Evolutionary conservation across 2,888 invertebrate species (phyloP), one percentile per base, ranked within the genome.

Genomic region (Drosophila sordidapex): DNA sequence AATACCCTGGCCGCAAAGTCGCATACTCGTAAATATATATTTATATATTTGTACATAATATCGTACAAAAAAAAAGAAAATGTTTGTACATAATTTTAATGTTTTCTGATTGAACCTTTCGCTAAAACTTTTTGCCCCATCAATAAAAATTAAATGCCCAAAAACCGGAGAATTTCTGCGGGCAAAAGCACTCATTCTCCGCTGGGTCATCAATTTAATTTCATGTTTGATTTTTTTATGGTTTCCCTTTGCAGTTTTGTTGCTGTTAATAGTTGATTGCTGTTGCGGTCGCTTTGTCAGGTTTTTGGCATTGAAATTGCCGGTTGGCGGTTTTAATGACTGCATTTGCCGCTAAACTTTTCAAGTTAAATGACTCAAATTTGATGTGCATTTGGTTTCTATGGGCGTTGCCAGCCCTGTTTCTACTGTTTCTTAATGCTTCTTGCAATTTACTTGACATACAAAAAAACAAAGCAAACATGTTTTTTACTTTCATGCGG

Each of bases 1-100:
- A 74, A 70, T 49, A 59, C 8, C n/a, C 60, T 46, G 29, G 11
- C 46, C 25, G 7, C 18, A 51, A 51, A 51, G 18, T 51, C 27
- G 51, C 11, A 43, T 21, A 36, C 65, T 79, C 85, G 82, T 87
- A 82, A 84, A 83, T 83, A 87, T 85, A 66, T 77, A 79, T 75
- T 72, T 79, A 11, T 43, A 21, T 43, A 43, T 43, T 43, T 43
- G 40, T 21, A 21, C 43, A 43, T 21, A 43, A 79, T 79, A 65
- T 67, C 51, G 53, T 53, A 21, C 5, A 5, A 43, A 40, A n/a
- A 40, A 4, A 4, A 21, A 6, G 43, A 43, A 43, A 43, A 43
- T 43, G 78, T 85, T 83, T 79, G 72, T 78, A 82, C 89, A 87
- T 89, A 87, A 87, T 87, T 87, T 90, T 89, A 90, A 90, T 90